Evolutionary conservation across 1,140 invertebrate species (phyloP), one percentile per base, ranked within the genome.

Genomic region (Bombus ignitus): DNA sequence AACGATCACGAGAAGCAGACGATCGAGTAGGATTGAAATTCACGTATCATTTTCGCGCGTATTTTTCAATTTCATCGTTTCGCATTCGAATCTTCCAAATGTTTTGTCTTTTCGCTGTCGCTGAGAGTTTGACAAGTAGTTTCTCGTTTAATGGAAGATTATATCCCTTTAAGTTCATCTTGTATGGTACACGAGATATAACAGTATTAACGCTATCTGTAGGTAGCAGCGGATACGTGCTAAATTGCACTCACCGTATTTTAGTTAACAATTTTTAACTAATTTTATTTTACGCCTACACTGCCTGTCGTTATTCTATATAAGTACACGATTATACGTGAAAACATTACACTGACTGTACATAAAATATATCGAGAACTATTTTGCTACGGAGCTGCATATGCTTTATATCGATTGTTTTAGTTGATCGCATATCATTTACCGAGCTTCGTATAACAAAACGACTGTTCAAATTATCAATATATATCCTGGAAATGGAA

Each of bases 271-370:
- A 75, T n/a, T 59, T 66, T 77, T 42, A 75, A 68, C 78, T 62
- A 70, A 53, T 81, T 66, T 89, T 68, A 73, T 85, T 85, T 90
- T 18, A 86, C 72, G 85, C 82, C 32, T 79, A 87, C 87, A 90
- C 90, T 91, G 90, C 89, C 90, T 85, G 42, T 73, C 74, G 79
- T 88, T 86, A 73, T 74, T 90, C 84, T 90, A 90, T 53, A 65
- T 53, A 35, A 65, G 35, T 37, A 83, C 65, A 84, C 72, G 32
- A 79, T 81, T 81, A 81, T 84, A 68, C 47, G 3, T 44, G 62
- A 71, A 35, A 71, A 77, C 6, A 62, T 37, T 42, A 37, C 37
- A 76, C 53, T 9, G 22, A 82, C 53, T 82, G 74, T 87, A 83
- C 44, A 39, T 78, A 85, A 87, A 81, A 89, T 39, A 66, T 32